Base-by-base conservation (phyloP, 2,113 vertebrate genomes). In the Athene noctua region DNA sequence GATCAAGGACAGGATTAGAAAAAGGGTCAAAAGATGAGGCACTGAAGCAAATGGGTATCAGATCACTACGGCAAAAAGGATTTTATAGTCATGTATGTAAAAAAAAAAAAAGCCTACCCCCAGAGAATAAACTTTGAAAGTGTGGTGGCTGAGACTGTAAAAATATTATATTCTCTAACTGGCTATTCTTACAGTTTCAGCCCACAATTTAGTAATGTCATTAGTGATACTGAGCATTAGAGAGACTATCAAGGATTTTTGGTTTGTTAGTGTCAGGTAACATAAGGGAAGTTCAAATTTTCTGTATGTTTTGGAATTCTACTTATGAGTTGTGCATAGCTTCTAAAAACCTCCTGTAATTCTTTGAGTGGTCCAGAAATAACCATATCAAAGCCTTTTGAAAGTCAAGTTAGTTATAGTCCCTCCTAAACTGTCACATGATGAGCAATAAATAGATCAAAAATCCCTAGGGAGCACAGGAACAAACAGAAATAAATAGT, bases 381-480 rank as follows among this genome's bases (percentile, higher is more conserved):
- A 97, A 83, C 82, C 44, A 32, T 62, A 88, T 78, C 85, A 96
- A 88, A 97, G 82, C 82, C 59, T 95, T 97, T 75, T 97, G 91
- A 91, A 95, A 96, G 93, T 96, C 86, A 86, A 77, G 88, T 94
- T 92, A 80, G 92, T 93, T 97, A 59, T 61, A 82, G 83, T 92
- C 68, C 51, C 63, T 95, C 47, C 55, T 93, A 91, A 88, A 67
- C 18, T 88, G 80, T 93, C 90, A 90, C 57, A 42, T 83, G 96
- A 77, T 93, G n/a, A 94, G 86, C 85, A 95, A 92, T 84, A 95
- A 94, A 92, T 94, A 93, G 88, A 93, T 86, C 62, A 80, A 86
- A 95, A 90, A 86, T 94, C 38, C 68, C 34, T 71, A 71, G 65
- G 68, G 57, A 95, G 27, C 25, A 65, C 52, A 82, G 57, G 63